Percentiles rank a stretch among this genome's conserved stretches.
These are phyloP conservation scores for Mormyrops attenuatus DNA, from an alignment of 2,797 vertebrate genomes.

Conservation along the genomic window DNA sequence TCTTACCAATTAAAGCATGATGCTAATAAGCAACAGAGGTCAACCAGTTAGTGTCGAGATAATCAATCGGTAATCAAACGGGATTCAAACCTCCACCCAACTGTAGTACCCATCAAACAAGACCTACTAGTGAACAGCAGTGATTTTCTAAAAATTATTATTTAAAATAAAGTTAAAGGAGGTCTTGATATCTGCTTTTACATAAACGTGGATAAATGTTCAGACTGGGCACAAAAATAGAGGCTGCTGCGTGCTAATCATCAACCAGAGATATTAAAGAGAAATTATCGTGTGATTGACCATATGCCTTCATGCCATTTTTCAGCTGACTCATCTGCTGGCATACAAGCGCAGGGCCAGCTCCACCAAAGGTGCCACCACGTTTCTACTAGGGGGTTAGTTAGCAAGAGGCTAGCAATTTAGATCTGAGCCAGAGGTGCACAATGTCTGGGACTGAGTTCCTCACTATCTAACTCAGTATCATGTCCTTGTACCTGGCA, in stretches of 20 bases:
- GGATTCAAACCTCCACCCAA: background rate
- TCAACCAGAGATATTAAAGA: background rate
- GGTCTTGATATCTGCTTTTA: background rate
- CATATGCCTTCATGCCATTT: background rate
- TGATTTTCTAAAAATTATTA: background rate
- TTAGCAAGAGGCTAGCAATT: background rate
- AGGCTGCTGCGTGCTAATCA: background rate
- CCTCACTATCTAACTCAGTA: background rate
- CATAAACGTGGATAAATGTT: background rate
- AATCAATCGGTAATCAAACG: background rate
- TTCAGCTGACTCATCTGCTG: background rate
- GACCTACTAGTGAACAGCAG: background rate
- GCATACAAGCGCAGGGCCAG: background rate
- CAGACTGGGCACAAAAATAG: background rate
- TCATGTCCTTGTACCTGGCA: background rate
- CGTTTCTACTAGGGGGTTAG: background rate
- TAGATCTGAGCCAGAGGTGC: background rate
- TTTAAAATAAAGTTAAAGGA: background rate
- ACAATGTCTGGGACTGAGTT: background rate
- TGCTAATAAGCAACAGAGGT: background rate
- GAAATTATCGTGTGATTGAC: background rate
- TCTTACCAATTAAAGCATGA: background rate
- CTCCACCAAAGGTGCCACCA: background rate
- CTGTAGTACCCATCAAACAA: background rate
- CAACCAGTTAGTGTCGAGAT: background rate